phyloP scores from a whole-genome alignment of 2,113 vertebrate species.

The Cottus gobio region DNA sequence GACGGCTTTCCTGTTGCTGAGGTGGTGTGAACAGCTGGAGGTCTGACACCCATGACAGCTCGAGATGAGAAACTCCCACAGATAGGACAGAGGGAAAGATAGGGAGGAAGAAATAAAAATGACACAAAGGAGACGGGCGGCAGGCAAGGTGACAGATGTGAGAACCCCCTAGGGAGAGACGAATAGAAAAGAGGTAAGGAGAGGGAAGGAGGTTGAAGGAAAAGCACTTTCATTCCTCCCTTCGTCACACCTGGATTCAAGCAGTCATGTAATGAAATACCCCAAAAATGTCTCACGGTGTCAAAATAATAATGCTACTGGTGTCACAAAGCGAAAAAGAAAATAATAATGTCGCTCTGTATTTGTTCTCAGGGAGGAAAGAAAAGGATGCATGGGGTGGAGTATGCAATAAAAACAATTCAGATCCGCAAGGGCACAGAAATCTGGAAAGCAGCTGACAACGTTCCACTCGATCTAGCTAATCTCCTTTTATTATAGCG shows the following conservation, averaged over 20 bases:
- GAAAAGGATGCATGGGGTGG: not conserved
- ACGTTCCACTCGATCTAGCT: constrained; percentile 38
- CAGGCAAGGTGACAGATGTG: constrained; percentile 10
- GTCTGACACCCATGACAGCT: constrained; percentile 52
- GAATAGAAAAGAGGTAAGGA: constrained; percentile 4
- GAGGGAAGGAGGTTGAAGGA: not conserved
- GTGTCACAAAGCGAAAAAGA: not conserved
- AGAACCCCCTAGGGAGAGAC: constrained; percentile 1
- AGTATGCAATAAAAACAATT: not conserved
- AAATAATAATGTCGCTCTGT: not conserved
- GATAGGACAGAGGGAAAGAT: constrained; percentile 17
- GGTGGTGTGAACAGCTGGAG: constrained; percentile 49
- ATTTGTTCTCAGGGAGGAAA: not conserved
- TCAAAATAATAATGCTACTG: constrained; percentile 44
- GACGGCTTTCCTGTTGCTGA: constrained; percentile 26
- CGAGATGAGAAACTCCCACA: constrained; percentile 45
- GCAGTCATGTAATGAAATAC: constrained; percentile 39
- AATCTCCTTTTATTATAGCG: constrained; percentile 22
- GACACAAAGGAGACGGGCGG: constrained; percentile 7
- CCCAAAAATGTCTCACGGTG: constrained; percentile 38
- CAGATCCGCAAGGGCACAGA: not conserved
- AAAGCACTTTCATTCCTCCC: constrained; percentile 10
- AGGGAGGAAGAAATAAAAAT: not conserved
- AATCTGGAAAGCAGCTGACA: not conserved
- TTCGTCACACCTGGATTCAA: not conserved